Conservation (phyloP, 2,888 invertebrate species). For the Tetanocera ferruginea region DNA sequence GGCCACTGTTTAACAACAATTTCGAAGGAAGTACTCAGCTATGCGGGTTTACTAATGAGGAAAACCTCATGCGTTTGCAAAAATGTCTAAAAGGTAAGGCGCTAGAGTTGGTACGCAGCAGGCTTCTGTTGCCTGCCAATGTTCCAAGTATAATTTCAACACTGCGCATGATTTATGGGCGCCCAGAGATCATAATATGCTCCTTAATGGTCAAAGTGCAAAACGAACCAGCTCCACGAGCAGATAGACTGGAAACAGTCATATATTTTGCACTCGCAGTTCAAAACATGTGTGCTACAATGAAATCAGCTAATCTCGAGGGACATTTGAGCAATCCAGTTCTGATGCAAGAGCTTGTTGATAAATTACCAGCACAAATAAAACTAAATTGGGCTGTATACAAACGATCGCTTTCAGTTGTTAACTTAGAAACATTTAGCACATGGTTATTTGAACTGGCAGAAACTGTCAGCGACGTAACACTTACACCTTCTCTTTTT, state of each 20-base stretch:
- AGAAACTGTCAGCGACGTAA: constrained; percentile 36
- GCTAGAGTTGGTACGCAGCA: constrained; percentile 31
- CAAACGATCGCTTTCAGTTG: constrained; percentile 3
- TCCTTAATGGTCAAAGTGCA: constrained; percentile 37
- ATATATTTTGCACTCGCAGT: constrained; percentile 44
- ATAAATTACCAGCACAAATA: constrained; percentile 31
- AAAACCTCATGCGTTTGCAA: constrained; percentile 41
- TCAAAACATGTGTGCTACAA: constrained; percentile 44
- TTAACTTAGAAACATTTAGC: constrained; percentile 27
- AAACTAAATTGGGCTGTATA: constrained; percentile 30
- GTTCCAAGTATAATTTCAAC: constrained; percentile 39
- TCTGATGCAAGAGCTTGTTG: constrained; percentile 36
- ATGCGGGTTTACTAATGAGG: constrained; percentile 40
- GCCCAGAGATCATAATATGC: constrained; percentile 42
- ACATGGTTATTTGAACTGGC: constrained; percentile 38
- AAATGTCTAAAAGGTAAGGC: constrained; percentile 26
- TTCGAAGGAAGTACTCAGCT: constrained; percentile 39
- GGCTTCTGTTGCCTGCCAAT: constrained; percentile 37
- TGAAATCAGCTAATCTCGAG: constrained; percentile 40
- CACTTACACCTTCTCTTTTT: constrained; percentile 21
- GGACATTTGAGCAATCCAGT: constrained; percentile 44
- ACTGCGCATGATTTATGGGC: constrained; percentile 42
- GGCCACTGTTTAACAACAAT: constrained; percentile 40
- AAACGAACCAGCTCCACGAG: constrained; percentile 32
- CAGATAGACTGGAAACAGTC: constrained; percentile 36